Conservation (phyloP, 2,888 invertebrate species). For the Alloplasta piceator region DNA sequence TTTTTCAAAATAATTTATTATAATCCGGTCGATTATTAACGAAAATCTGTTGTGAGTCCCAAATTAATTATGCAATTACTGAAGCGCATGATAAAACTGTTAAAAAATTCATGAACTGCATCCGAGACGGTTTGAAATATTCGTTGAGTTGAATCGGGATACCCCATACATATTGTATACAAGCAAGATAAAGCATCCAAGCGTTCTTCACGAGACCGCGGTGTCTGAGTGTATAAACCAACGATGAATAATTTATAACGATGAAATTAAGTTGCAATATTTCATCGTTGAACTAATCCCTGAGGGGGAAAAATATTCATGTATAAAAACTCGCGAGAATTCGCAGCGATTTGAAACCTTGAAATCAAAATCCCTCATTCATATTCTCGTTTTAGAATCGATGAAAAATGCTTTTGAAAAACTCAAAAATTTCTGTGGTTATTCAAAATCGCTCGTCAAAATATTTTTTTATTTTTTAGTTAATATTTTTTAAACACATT, state of each 20-base stretch:
- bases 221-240: conserved; percentile 29
- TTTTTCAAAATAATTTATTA: no score
- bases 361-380: not conserved
- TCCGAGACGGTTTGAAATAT: no score
- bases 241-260: conserved; percentile 72
- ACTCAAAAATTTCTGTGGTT: no score
- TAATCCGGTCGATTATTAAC: no score
- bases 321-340: conserved; percentile 7
- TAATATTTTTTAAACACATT: no score
- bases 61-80: no score
- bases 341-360: conserved; percentile 32
- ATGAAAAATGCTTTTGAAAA: no score
- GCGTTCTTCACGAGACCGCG: not conserved
- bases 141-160: not conserved
- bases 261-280: conserved; percentile 76
- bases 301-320: conserved; percentile 14
- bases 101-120: no score
- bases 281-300: conserved; percentile 71
- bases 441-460: no score
- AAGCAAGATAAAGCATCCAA: conserved; percentile 1
- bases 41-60: no score
- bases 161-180: conserved; percentile 5
- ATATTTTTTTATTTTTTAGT: no score
- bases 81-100: no score
- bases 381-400: not conserved